Base-by-base conservation (phyloP, 2,888 invertebrate genomes). In the Eupithecia tripunctaria region DNA sequence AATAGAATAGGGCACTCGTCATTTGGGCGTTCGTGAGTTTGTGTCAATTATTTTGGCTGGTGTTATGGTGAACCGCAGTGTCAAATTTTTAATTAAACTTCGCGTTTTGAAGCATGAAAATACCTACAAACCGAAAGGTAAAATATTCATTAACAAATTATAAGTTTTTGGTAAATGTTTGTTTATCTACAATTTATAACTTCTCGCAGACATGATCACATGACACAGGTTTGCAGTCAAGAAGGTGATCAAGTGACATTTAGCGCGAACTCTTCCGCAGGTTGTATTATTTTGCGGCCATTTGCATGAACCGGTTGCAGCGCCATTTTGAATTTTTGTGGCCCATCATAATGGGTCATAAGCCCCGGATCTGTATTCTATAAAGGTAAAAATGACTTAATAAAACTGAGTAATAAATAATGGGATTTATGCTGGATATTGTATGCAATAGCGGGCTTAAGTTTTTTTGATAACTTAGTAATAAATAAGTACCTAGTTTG, bases 161-260 rank as follows among this genome's bases (percentile, higher is more conserved):
- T 51, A 25, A 25, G 25, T 25, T 56, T 56, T 56, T 25, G 56
- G 25, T 56, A 25, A 25, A 56, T 25, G 56, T 56, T 56, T 25
- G 56, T 51, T 51, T 60, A 29, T 27, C 56, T 0, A 25, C n/a
- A 2, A 47, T 2, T 18, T 41, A 41, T 47, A n/a, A n/a, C 38
- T n/a, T 12, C 21, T 32, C 4, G 15, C 21, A 64, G 10, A 63
- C 5, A 38, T 38, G 36, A 14, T 41, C 38, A 38, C 36, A 36
- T 38, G 38, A n/a, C n/a, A 68, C 65, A 74, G 78, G 78, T 78
- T 79, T 76, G 38, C 75, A 66, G 43, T 27, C 29, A 65, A 86
- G 88, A 91, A 93, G 93, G 93, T 91, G 85, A 91, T 84, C 93
- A 87, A 93, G 92, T 93, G 93, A 87, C 90, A 93, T 94, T 93